Base-by-base conservation (phyloP, 2,113 vertebrate species). In the Phrynosoma blainvillii region DNA sequence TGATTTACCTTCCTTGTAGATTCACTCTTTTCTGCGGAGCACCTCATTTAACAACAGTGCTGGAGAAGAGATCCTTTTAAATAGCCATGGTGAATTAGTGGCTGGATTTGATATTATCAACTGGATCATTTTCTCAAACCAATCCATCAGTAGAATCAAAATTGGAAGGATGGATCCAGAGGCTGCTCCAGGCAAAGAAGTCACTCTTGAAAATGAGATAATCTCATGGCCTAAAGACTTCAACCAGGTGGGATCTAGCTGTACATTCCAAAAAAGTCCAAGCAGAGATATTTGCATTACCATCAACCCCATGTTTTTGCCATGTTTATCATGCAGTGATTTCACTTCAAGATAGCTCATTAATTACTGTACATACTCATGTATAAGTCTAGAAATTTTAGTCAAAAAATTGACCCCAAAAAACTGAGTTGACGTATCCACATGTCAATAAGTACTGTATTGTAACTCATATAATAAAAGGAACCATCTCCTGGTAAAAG, bases 51-150 rank as follows among this genome's bases (percentile, higher is more conserved):
- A 85, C 30, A 81, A 89, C 70, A 76, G 56, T 81, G 84, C 54
- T 1, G 84, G 77, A n/a, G 71, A 89, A 1, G n/a, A 54, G 14
- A 30, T 89, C 1, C 65, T 59, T 54, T 89, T 89, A 27, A 54
- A 85, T 81, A 20, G 76, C 30, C 85, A 80, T 30, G 59, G 68
- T 36, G 79, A 85, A 12, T 52, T 81, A 2, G 12, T 36, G 66
- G 78, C 30, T 40, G 84, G 42, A 52, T 83, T 86, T 83, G 79
- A 89, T 78, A 83, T 87, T 78, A n/a, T 87, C 42, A 89, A 83
- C 25, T 87, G 85, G 84, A 23, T 82, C 4, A 83, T 36, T n/a
- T 87, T 87, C 68, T 16, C 73, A 59, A 86, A 86, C 56, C n/a
- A 78, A 40, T 78, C 71, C 1, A 77, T 86, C 25, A 1, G 73